Conservation (phyloP, 2,797 vertebrate genomes). For the Oceanodroma leucorhoa region DNA sequence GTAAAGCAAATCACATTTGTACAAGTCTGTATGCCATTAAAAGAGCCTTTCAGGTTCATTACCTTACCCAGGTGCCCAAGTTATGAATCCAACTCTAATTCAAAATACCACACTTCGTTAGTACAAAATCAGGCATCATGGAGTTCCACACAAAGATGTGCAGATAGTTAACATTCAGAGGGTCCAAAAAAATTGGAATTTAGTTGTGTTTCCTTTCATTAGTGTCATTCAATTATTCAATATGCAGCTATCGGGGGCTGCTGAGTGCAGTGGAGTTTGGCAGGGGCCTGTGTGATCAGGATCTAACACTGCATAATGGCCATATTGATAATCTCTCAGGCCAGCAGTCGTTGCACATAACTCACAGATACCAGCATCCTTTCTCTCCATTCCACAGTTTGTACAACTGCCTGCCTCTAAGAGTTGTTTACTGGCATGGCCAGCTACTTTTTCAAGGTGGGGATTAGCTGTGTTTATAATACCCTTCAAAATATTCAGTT, state of each 20-base stretch:
- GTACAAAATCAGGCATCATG: not conserved
- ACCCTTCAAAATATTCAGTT: slow-evolving; percentile 26
- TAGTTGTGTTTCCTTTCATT: not conserved
- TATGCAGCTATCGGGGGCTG: not conserved
- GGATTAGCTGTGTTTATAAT: not conserved
- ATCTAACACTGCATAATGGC: not conserved
- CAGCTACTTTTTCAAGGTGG: not conserved
- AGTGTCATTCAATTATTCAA: not conserved
- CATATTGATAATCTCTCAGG: not conserved
- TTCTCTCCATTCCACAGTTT: not conserved
- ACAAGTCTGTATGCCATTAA: not conserved
- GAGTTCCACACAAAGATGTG: not conserved
- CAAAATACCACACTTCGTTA: not conserved
- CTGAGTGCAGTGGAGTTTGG: not conserved
- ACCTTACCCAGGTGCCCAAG: not conserved
- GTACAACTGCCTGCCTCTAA: not conserved
- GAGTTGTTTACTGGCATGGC: not conserved
- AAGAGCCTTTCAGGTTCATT: not conserved
- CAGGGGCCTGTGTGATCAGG: not conserved
- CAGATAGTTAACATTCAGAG: not conserved
- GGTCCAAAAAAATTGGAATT: not conserved
- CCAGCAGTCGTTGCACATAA: not conserved
- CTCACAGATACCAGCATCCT: not conserved
- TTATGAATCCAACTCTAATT: not conserved
- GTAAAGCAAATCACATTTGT: not conserved